A percentile compares a stretch with the other conserved stretches of the same genome.
These are phyloP conservation scores for Pelobates cultripes DNA, from an alignment of 2,797 vertebrate species.

Conservation along the genomic window DNA sequence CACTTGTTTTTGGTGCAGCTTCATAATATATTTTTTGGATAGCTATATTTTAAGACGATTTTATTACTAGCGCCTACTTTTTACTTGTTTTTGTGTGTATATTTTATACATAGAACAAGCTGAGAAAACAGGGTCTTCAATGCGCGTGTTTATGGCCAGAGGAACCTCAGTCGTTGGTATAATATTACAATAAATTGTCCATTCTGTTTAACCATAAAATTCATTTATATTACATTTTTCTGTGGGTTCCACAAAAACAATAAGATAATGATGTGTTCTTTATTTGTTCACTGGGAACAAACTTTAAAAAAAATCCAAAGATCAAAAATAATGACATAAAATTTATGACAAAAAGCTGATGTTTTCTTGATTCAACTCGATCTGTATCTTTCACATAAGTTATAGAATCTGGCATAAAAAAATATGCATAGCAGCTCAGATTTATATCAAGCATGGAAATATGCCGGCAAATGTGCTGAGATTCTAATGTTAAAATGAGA, in stretches of 20 bases:
- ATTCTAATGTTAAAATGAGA: constrained; percentile 37
- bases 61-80: too few species aligned
- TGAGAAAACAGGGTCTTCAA: too few species aligned
- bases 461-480: constrained; percentile 20
- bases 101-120: too few species aligned
- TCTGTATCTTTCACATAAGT: constrained; percentile 8
- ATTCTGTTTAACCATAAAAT: too few species aligned
- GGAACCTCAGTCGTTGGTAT: too few species aligned
- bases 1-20: too few species aligned
- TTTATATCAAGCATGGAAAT: constrained; percentile 5
- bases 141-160: too few species aligned
- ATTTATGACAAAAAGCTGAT: constrained; percentile 7
- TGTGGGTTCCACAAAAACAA: neutral
- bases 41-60: too few species aligned
- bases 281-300: neutral
- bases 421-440: constrained; percentile 45
- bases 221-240: too few species aligned
- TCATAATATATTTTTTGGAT: too few species aligned
- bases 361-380: neutral
- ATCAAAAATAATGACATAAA: neutral
- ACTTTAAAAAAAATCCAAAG: neutral
- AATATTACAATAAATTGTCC: too few species aligned
- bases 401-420: constrained; percentile 16
- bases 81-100: too few species aligned
- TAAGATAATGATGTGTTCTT: neutral